Evolutionary conservation across 35 echinoderm and acorn worm genomes (phyloP), one percentile per base, ranked within the genome.

Genomic region (Lytechinus pictus): DNA sequence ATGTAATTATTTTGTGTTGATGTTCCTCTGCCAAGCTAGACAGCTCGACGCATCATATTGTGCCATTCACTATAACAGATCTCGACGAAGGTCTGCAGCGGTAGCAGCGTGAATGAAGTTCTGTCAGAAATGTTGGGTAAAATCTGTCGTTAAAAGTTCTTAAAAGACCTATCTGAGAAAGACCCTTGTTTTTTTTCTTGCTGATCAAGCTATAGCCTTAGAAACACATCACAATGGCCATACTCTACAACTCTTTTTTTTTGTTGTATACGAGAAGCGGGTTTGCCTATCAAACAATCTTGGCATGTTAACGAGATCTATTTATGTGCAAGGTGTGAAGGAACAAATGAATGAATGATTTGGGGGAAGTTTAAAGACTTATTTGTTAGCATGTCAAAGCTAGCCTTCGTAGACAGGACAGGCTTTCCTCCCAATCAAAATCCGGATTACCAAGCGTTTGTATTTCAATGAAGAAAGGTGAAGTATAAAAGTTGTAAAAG

Each of bases 261-360:
- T n/a, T 24, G 21, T 79, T 24, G 19, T 79, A 79, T 58, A 58
- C 19, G 66, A 79, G 66, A 8, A 24, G 19, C 66, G 7, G 19
- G 66, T 24, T 24, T 79, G 66, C 66, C 66, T 79, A 79, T 79
- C 66, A 79, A 79, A 79, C 66, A 79, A 79, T 79, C 66, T 79
- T 79, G 66, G 66, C 66, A 79, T 79, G 66, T 79, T 79, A 79
- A 79, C 66, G 66, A 79, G 66, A 79, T 79, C 66, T 79, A 79
- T 79, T 79, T 79, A 79, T 71, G 24, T 79, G 66, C n/a, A 6
- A 79, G 66, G 66, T 79, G 66, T 24, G 66, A 79, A 5, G 16
- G 66, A 79, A 79, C 66, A 14, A 79, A 79, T 79, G 66, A 79
- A 24, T 79, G 66, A 79, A 79, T 79, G 66, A 79, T 79, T 79